These are phyloP conservation scores for Pachliopta kotzebuea DNA, from an alignment of 2,888 invertebrate genomes.

Conservation along the genomic window DNA sequence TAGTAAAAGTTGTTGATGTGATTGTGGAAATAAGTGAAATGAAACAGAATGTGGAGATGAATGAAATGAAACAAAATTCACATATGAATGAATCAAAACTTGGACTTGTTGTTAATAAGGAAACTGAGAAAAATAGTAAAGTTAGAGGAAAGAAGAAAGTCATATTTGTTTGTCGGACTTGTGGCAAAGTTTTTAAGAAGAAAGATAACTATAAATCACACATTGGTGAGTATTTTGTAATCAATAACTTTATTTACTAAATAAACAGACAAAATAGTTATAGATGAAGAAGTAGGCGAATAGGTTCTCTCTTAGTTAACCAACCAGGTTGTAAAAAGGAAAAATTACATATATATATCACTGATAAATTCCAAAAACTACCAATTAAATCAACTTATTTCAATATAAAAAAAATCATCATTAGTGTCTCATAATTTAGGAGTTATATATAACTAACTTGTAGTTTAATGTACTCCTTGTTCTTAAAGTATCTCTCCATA, in stretches of 20 bases:
- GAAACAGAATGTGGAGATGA: constrained; percentile 13
- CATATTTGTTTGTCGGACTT: constrained; percentile 55
- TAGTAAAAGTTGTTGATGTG: constrained; percentile 18
- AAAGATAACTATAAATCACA: constrained; percentile 68
- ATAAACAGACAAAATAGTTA: background rate
- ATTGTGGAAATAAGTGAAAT: constrained; percentile 16
- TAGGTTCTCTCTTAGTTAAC: too few relatives aligned
- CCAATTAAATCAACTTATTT: too few relatives aligned
- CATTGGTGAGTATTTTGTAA: constrained; percentile 51
- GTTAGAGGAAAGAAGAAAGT: constrained; percentile 45
- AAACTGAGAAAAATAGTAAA: constrained; percentile 34
- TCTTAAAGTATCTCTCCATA: too few relatives aligned
- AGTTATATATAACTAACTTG: too few relatives aligned
- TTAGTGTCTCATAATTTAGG: too few relatives aligned
- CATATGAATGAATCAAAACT: constrained; percentile 30
- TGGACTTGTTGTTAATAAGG: constrained; percentile 24
- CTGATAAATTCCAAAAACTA: too few relatives aligned
- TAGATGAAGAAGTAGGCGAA: background rate
- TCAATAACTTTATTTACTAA: background rate
- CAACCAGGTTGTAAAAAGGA: too few relatives aligned
- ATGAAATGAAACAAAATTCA: constrained; percentile 28
- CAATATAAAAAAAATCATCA: too few relatives aligned
- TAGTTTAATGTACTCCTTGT: too few relatives aligned
- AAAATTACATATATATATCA: too few relatives aligned
- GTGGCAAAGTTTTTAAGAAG: constrained; percentile 64